A percentile compares a stretch with the other conserved stretches of the same genome.
Conservation (phyloP, 2,888 invertebrate genomes). For the Tetheella fluctuosa region DNA sequence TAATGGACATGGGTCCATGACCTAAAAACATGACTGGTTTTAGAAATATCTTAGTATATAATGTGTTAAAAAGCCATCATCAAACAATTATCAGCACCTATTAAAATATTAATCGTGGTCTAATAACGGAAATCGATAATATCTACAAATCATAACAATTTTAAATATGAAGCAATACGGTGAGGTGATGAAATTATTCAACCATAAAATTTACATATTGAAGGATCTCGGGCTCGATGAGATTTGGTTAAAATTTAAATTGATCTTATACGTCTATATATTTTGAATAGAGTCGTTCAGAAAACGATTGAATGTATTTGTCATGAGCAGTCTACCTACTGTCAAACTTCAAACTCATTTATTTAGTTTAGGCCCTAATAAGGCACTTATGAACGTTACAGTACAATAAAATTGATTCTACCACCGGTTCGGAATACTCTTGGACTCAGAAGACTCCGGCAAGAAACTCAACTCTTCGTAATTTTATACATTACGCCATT, state of each 20-base stretch:
- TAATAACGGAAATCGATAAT: background rate
- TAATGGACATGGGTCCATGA: too few species aligned
- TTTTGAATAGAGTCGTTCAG: background rate
- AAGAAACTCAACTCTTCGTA: too few species aligned
- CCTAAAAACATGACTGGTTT: too few species aligned
- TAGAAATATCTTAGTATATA: too few species aligned
- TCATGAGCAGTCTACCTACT: background rate
- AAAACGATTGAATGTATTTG: background rate
- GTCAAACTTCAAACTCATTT: too few species aligned
- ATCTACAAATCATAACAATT: background rate
- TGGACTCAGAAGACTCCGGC: too few species aligned
- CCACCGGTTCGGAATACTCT: too few species aligned
- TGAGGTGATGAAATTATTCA: conserved; percentile 28
- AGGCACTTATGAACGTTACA: too few species aligned
- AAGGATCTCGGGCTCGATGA: conserved; percentile 34
- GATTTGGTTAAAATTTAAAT: background rate
- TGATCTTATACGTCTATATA: background rate
- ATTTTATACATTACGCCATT: too few species aligned
- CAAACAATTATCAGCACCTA: background rate
- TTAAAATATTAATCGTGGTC: background rate
- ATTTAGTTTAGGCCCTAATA: too few species aligned
- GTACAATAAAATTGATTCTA: too few species aligned
- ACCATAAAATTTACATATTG: conserved; percentile 50
- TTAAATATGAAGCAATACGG: conserved; percentile 8
- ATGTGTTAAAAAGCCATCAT: background rate